These are phyloP conservation scores for Oreotragus oreotragus DNA, from an alignment of 2,113 vertebrate genomes.

Conservation along the genomic window DNA sequence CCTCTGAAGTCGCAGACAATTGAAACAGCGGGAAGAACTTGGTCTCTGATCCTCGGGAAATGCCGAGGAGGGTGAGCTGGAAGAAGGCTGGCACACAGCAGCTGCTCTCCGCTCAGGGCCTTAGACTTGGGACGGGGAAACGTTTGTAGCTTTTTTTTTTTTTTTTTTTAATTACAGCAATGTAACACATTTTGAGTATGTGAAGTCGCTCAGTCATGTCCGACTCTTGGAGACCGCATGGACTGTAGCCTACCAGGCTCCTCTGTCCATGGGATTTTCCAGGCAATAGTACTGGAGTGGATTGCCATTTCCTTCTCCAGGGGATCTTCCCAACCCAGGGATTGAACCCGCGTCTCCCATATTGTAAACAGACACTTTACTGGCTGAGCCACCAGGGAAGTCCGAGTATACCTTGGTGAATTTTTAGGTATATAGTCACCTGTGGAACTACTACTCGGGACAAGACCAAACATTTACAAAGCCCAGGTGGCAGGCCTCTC, in stretches of 20 bases:
- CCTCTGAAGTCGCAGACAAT: not conserved
- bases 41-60: constrained; percentile 15
- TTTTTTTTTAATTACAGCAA: no score
- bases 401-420: not conserved
- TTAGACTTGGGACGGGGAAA: rapidly evolving
- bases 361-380: no score
- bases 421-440: not conserved
- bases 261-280: no score
- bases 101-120: not conserved
- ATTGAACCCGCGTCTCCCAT: no score
- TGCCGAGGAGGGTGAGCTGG: not conserved
- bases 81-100: not conserved
- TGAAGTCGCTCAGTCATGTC: no score
- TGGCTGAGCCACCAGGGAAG: no score
- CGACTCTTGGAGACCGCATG: no score
- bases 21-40: not conserved
- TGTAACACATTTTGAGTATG: not conserved
- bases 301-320: no score
- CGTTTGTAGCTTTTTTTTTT: rapidly evolving
- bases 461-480: not conserved
- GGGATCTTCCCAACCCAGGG: no score
- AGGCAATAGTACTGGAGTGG: no score
- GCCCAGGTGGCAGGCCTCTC: not conserved
- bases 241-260: no score
- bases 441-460: not conserved